Conservation (phyloP, 2,888 invertebrate species). For the Iselma pallidipennis region DNA sequence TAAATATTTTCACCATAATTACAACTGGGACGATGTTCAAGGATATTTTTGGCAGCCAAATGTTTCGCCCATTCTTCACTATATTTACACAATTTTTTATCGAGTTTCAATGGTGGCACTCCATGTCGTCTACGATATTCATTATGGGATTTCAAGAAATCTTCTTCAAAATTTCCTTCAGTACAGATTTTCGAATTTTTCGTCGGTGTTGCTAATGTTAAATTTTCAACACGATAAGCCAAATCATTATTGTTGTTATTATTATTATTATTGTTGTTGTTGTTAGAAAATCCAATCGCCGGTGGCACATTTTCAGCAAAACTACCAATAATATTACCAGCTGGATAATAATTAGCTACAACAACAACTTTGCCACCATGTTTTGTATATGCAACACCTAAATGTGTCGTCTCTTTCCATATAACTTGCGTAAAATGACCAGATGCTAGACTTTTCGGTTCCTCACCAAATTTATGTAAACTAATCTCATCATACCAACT, state of each 20-base stretch:
- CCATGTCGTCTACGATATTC: conserved; percentile 70
- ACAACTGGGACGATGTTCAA: conserved; percentile 76
- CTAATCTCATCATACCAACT: conserved; percentile 80
- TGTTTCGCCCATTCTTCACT: conserved; percentile 75
- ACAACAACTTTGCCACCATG: conserved; percentile 74
- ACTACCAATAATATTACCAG: conserved; percentile 80
- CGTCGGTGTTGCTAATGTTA: conserved; percentile 27
- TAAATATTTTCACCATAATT: conserved; percentile 86
- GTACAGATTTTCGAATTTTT: conserved; percentile 30
- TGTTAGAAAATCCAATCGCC: conserved; percentile 52
- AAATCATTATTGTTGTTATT: conserved; percentile 40
- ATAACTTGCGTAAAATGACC: conserved; percentile 79
- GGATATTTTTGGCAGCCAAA: conserved; percentile 65
- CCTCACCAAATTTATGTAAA: conserved; percentile 68
- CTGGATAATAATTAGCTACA: conserved; percentile 87
- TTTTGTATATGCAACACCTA: conserved; percentile 76
- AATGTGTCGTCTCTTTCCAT: conserved; percentile 75
- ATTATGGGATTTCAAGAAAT: conserved; percentile 77
- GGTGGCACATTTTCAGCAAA: conserved; percentile 75
- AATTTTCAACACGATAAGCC: conserved; percentile 52
- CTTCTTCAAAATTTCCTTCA: conserved; percentile 64
- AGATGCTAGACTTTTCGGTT: conserved; percentile 66
- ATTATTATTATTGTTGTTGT: conserved; percentile 53
- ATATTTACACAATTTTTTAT: conserved; percentile 66
- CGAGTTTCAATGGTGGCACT: conserved; percentile 69